These are phyloP conservation scores for Oopsacas minuta DNA, from an alignment of 37 sponge, comb jelly and placozoan genomes.

Conservation along the genomic window DNA sequence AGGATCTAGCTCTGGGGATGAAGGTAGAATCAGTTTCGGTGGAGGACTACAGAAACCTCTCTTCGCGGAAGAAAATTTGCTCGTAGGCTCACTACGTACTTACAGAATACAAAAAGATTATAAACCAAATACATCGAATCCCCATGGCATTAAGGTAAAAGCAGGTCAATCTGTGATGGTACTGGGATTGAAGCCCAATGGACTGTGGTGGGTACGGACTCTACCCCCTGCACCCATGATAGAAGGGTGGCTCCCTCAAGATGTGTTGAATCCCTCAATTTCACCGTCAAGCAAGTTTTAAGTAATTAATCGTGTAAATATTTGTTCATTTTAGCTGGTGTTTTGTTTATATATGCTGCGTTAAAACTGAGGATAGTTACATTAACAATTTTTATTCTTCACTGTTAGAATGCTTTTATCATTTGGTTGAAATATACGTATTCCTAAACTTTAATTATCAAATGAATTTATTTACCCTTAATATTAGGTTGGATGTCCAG, in stretches of 20 bases:
- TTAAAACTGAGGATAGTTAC: no score
- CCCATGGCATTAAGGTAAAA: background rate
- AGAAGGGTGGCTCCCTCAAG: background rate
- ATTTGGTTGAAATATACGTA: no score
- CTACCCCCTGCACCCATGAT: background rate
- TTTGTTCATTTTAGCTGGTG: background rate
- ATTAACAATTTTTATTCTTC: no score
- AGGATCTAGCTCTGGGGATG: background rate
- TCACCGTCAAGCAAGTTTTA: background rate
- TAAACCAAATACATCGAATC: background rate
- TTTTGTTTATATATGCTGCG: background rate
- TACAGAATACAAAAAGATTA: slow-evolving; percentile 5
- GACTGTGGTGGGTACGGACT: background rate
- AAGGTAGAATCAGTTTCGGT: background rate
- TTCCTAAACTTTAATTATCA: no score
- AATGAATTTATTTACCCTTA: no score
- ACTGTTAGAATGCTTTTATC: no score
- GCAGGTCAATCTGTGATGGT: slow-evolving; percentile 8
- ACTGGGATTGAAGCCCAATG: background rate
- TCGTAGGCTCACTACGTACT: background rate
- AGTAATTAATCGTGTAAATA: background rate
- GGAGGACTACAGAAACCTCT: background rate
- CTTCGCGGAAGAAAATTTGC: background rate
- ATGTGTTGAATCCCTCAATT: background rate
- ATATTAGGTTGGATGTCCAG: no score